Evolutionary conservation across 2,797 vertebrate genomes (phyloP).

Genomic region (Nyctalus aviator): DNA sequence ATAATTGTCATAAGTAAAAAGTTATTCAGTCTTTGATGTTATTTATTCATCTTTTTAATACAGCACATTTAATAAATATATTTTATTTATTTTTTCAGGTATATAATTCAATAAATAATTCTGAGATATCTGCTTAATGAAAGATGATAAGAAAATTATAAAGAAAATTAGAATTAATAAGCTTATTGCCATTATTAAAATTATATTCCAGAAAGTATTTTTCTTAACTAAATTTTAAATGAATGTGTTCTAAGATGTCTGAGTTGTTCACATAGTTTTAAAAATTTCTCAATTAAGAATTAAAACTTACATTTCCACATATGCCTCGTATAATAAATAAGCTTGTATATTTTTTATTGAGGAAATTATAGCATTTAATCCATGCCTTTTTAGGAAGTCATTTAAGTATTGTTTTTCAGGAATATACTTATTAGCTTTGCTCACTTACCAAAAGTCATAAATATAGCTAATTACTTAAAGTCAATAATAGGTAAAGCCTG

Average conservation of each 20-base stretch:
- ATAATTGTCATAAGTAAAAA: neutral
- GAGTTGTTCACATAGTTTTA: conserved; percentile 9
- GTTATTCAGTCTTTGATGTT: neutral
- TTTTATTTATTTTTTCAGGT: conserved; percentile 8
- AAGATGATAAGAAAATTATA: neutral
- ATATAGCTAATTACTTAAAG: neutral
- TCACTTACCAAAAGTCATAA: neutral
- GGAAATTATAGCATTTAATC: neutral
- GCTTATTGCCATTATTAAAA: neutral
- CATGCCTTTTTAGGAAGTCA: neutral
- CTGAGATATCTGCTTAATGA: neutral
- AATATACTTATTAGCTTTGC: neutral
- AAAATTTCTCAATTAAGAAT: conserved; percentile 2
- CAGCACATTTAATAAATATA: neutral
- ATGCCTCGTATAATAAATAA: neutral
- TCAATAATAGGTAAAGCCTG: neutral
- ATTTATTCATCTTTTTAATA: neutral
- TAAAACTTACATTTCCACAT: conserved; percentile 12
- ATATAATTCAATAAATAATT: neutral
- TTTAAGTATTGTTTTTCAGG: neutral
- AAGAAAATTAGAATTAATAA: conserved; percentile 32
- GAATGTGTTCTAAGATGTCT: neutral
- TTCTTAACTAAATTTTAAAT: conserved; percentile 18
- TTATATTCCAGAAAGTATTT: conserved; percentile 39
- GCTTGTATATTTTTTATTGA: conserved; percentile 12